phyloP scores from a whole-genome alignment of 2,113 vertebrate genomes.

The Struthio camelus region DNA sequence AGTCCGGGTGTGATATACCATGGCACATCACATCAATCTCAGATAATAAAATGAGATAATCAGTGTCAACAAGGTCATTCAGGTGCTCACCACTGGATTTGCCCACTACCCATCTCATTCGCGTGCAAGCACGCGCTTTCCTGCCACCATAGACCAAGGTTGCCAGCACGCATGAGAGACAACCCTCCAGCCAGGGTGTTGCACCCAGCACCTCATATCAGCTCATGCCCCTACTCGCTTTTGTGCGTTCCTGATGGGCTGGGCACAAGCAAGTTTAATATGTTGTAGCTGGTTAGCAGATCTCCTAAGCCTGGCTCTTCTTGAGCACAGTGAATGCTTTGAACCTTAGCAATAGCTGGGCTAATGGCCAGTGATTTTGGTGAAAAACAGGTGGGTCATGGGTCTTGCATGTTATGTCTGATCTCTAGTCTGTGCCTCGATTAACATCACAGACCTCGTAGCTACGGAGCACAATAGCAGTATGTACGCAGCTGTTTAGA shows the following conservation, averaged over 20 bases:
- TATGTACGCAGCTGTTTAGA: background rate
- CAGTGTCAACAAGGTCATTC: background rate
- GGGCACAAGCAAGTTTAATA: background rate
- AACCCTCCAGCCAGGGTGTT: background rate
- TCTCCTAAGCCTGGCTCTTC: background rate
- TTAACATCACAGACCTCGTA: background rate
- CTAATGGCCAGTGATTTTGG: background rate
- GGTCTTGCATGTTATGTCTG: background rate
- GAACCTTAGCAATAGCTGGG: background rate
- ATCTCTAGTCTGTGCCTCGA: background rate
- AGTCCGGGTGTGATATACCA: background rate
- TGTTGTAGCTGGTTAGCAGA: background rate
- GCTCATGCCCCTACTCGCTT: rapidly evolving
- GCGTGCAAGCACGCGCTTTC: rapidly evolving
- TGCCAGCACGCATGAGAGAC: rapidly evolving
- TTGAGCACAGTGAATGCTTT: background rate
- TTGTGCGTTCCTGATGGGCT: background rate
- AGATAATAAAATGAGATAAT: background rate
- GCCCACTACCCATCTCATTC: background rate
- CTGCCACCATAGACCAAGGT: background rate
- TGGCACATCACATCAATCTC: background rate
- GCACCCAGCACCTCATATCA: background rate
- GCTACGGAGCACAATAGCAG: background rate
- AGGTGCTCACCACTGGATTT: background rate
- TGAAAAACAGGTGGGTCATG: rapidly evolving